These are phyloP conservation scores for Oreotragus oreotragus DNA, from an alignment of 2,113 vertebrate genomes.

Conservation along the genomic window DNA sequence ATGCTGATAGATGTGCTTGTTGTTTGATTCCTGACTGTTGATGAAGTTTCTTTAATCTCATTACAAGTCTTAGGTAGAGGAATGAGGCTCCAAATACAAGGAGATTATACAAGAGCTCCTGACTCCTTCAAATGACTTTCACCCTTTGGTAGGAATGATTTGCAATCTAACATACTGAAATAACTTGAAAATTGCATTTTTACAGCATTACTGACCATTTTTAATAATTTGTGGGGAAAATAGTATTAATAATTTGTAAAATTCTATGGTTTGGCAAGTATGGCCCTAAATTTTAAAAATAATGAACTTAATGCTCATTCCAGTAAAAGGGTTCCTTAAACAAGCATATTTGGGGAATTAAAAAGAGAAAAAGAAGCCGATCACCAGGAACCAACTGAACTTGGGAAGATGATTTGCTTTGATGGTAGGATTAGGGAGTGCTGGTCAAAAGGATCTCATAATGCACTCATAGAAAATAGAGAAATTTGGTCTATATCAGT, in stretches of 20 bases:
- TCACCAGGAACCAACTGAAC: not conserved
- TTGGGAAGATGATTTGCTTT: conserved; percentile 8
- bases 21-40: not conserved
- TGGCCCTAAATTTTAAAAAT: not conserved
- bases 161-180: not conserved
- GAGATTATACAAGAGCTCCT: not conserved
- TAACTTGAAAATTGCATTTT: not conserved
- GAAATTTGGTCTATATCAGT: not conserved
- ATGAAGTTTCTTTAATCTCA: not conserved
- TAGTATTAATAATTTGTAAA: not conserved
- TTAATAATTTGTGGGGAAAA: not conserved
- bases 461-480: not conserved
- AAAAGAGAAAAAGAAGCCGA: not conserved
- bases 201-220: not conserved
- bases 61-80: not conserved
- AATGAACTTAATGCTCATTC: not conserved
- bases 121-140: not conserved
- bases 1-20: not conserved
- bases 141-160: not conserved
- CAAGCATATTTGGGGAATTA: not conserved
- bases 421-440: not conserved
- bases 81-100: not conserved
- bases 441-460: not conserved
- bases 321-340: not conserved
- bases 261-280: not conserved